These are phyloP conservation scores for Hoplostethus mediterraneus DNA, from an alignment of 2,797 vertebrate genomes.

Conservation along the genomic window DNA sequence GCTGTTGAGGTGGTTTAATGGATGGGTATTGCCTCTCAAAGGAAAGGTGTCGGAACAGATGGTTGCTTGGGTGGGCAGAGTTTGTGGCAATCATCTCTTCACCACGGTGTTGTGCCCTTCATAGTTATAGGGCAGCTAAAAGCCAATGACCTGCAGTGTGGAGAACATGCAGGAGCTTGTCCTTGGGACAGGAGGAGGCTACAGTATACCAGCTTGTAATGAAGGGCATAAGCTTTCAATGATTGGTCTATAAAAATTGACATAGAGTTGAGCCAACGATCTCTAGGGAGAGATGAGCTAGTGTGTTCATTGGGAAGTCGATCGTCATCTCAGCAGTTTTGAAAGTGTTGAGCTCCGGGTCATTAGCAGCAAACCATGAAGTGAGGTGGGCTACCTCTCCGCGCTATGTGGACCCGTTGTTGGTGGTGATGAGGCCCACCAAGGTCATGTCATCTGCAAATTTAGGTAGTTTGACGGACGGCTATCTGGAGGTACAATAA, in stretches of 20 bases:
- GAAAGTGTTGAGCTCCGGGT: slow-evolving; percentile 46
- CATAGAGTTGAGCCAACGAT: slow-evolving; percentile 32
- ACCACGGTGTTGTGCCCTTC: neutral
- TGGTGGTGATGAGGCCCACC: slow-evolving; percentile 45
- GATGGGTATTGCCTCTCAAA: no score
- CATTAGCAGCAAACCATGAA: slow-evolving; percentile 43
- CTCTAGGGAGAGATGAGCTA: slow-evolving; percentile 50
- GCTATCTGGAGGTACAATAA: slow-evolving; percentile 39
- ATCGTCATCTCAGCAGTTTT: slow-evolving; percentile 58
- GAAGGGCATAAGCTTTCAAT: slow-evolving; percentile 41
- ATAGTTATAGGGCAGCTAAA: neutral
- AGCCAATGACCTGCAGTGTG: neutral
- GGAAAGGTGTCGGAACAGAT: no score
- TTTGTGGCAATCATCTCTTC: neutral
- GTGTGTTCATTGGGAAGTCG: slow-evolving; percentile 17
- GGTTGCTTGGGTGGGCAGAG: neutral
- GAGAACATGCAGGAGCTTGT: slow-evolving; percentile 20
- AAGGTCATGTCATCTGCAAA: slow-evolving; percentile 42
- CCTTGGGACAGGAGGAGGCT: slow-evolving; percentile 25
- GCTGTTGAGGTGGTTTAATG: neutral
- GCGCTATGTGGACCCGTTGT: slow-evolving; percentile 19
- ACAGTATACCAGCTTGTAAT: slow-evolving; percentile 5
- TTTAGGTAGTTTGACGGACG: slow-evolving; percentile 49
- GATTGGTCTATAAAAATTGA: slow-evolving; percentile 55
- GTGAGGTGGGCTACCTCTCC: neutral